Conservation (phyloP, 2,113 vertebrate species). For the Coreoperca whiteheadi region DNA sequence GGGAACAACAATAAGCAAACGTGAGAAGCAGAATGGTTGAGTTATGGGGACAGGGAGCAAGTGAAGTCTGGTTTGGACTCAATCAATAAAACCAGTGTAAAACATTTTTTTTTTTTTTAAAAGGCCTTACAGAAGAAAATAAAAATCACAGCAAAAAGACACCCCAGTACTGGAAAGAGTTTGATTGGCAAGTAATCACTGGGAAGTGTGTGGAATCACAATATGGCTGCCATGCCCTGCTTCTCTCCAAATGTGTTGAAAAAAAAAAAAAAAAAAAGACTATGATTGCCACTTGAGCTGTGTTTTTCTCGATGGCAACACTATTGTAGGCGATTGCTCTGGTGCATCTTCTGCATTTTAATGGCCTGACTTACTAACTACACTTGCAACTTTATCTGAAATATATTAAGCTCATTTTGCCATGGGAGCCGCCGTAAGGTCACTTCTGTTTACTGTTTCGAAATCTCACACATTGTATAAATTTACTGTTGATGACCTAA, state of each 20-base stretch:
- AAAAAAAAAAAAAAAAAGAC: conserved; percentile 7
- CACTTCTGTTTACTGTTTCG: conserved; percentile 34
- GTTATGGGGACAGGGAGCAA: neutral
- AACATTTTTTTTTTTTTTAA: too few relatives aligned
- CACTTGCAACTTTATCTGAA: conserved; percentile 28
- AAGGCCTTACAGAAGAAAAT: neutral
- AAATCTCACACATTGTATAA: conserved; percentile 19
- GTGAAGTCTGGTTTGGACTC: neutral
- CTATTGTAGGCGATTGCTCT: conserved; percentile 7
- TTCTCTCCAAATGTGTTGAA: conserved; percentile 23
- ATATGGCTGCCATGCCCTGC: neutral
- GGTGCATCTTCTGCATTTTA: conserved; percentile 38
- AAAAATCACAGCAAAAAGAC: neutral
- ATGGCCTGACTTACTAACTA: conserved; percentile 13
- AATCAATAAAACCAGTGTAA: neutral
- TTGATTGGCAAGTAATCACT: conserved; percentile 41
- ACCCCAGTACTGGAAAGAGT: neutral
- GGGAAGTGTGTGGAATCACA: conserved; percentile 21
- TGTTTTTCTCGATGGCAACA: conserved; percentile 29
- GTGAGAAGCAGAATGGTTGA: neutral
- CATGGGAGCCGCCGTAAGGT: conserved; percentile 21
- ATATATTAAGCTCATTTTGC: conserved; percentile 19
- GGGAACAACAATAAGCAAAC: neutral
- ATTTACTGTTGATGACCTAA: conserved; percentile 1
- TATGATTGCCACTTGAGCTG: conserved; percentile 42